Percentiles rank a stretch among this genome's conserved stretches.
Conservation (phyloP, 2,888 invertebrate species). For the Pristionchus entomophagus region DNA sequence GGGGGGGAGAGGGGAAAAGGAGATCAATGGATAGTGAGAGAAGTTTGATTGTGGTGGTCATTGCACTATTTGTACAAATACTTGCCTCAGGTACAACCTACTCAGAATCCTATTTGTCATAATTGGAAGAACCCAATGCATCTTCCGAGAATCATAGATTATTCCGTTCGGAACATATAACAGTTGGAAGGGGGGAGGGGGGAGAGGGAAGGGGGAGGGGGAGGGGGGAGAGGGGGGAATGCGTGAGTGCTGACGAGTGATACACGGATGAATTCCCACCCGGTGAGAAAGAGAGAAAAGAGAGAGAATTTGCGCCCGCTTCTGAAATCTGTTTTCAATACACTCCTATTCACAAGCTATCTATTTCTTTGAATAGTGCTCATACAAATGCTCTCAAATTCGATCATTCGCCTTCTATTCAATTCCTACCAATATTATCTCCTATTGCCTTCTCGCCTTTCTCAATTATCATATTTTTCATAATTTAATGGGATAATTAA, state of each 20-base stretch:
- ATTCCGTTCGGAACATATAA: neutral
- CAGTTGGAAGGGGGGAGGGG: neutral
- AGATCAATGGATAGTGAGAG: neutral
- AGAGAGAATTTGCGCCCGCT: no score
- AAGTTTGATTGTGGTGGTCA: no score
- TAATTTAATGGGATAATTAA: no score
- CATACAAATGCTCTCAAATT: neutral
- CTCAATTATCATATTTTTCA: no score
- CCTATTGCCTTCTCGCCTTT: neutral
- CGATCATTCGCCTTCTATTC: neutral
- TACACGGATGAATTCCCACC: neutral
- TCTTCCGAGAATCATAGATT: neutral
- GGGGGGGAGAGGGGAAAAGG: neutral
- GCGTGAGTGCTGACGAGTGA: neutral
- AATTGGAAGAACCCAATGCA: neutral
- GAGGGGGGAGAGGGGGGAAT: no score
- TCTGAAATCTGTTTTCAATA: no score
- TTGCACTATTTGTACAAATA: neutral
- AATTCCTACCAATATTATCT: neutral
- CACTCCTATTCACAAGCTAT: no score
- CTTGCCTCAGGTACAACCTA: neutral
- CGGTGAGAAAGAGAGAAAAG: no score
- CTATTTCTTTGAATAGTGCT: no score
- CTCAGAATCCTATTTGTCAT: neutral
- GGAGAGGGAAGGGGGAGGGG: no score